These are phyloP conservation scores for Gephyroberyx darwinii DNA, from an alignment of 2,797 vertebrate genomes.

Conservation along the genomic window DNA sequence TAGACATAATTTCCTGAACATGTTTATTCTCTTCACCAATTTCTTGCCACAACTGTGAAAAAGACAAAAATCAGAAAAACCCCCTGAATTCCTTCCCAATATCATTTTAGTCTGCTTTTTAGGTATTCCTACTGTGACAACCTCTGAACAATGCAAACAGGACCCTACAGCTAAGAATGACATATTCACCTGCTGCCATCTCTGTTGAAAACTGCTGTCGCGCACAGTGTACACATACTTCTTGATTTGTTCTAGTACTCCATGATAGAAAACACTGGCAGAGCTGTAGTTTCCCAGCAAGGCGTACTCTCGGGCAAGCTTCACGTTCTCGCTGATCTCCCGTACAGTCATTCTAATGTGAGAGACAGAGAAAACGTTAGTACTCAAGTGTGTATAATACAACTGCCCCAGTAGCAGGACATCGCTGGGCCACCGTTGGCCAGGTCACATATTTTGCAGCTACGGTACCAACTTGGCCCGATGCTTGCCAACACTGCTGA, in stretches of 20 bases:
- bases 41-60: constrained; percentile 92
- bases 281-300: constrained; percentile 97
- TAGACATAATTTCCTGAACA: constrained; percentile 95
- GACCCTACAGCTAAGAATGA: background rate
- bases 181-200: constrained; percentile 92
- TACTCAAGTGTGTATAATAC: background rate
- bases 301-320: constrained; percentile 95
- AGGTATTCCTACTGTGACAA: background rate
- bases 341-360: constrained; percentile 89
- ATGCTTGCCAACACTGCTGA: too few relatives aligned
- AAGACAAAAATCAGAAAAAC: constrained; percentile 8
- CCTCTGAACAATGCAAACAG: background rate
- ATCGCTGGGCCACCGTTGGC: too few relatives aligned
- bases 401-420: too few relatives aligned
- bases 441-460: too few relatives aligned
- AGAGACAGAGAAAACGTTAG: constrained; percentile 9
- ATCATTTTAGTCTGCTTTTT: background rate
- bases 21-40: constrained; percentile 93
- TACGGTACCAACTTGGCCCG: too few relatives aligned
- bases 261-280: constrained; percentile 93
- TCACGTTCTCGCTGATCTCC: constrained; percentile 96
- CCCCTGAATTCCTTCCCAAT: background rate
- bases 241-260: constrained; percentile 94
- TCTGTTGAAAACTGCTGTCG: constrained; percentile 88
- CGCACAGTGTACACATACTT: constrained; percentile 88